Percentiles rank a stretch among this genome's conserved stretches.
These are phyloP conservation scores for Poecilobothrus nobilitatus DNA, from an alignment of 2,888 invertebrate genomes.

Conservation along the genomic window DNA sequence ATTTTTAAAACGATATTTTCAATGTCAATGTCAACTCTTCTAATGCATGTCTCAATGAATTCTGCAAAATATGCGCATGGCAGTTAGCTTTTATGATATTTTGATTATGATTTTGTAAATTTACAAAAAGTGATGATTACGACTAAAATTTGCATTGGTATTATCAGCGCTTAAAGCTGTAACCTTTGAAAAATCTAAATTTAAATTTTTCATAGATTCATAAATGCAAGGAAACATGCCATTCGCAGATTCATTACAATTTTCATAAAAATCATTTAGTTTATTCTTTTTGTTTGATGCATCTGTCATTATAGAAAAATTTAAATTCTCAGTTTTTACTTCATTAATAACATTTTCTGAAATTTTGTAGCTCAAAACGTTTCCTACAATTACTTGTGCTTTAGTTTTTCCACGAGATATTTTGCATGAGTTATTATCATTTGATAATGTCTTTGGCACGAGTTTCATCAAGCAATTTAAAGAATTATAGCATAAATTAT, in stretches of 20 bases:
- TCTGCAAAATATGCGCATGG: constrained; percentile 16
- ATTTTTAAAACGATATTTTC: constrained; percentile 16
- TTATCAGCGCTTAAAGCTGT: constrained; percentile 14
- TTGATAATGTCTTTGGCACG: constrained; percentile 12
- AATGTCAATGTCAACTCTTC: constrained; percentile 15
- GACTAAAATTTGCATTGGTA: constrained; percentile 13
- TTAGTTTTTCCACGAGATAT: background rate
- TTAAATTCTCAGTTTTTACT: constrained; percentile 6
- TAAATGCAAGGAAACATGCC: constrained; percentile 7
- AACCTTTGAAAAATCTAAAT: background rate
- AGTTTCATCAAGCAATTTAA: constrained; percentile 13
- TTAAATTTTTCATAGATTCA: background rate
- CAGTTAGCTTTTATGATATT: constrained; percentile 18
- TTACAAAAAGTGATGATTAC: constrained; percentile 11
- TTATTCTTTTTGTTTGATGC: constrained; percentile 9
- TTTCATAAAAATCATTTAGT: constrained; percentile 9
- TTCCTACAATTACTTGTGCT: constrained; percentile 9
- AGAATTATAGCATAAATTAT: constrained; percentile 13
- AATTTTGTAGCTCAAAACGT: constrained; percentile 8
- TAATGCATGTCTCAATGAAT: constrained; percentile 14
- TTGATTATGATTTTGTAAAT: constrained; percentile 13
- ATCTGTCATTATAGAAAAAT: constrained; percentile 8
- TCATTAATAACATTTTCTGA: constrained; percentile 8
- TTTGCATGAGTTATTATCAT: constrained; percentile 7
- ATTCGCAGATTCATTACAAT: constrained; percentile 7